phyloP scores from a whole-genome alignment of 2,797 vertebrate species.

The Nannoperca australis region DNA sequence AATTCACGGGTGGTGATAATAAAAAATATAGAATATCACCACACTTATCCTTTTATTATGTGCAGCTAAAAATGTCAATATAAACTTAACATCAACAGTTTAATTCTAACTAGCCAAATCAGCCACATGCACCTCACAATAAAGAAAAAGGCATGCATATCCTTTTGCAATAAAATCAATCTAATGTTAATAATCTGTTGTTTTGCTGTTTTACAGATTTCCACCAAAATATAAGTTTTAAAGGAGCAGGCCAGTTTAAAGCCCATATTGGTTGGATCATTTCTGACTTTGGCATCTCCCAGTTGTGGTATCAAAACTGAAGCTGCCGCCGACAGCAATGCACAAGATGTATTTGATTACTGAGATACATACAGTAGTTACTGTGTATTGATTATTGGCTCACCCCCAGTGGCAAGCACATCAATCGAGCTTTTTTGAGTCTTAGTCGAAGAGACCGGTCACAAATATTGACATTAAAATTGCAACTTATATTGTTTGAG shows the following conservation, averaged over 20 bases:
- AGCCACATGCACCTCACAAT: background rate
- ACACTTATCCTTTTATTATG: background rate
- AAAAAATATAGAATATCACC: background rate
- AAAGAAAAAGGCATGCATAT: background rate
- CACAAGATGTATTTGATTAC: background rate
- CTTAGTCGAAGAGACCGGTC: conserved; percentile 2
- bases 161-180: background rate
- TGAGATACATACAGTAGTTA: conserved; percentile 14
- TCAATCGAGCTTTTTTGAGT: conserved; percentile 19
- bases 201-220: background rate
- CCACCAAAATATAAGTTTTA: background rate
- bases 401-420: conserved; percentile 19
- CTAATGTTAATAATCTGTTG: background rate
- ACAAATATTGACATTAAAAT: conserved; percentile 1
- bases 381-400: conserved; percentile 36
- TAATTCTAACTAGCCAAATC: background rate
- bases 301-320: background rate
- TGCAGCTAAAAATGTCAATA: background rate
- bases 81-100: background rate
- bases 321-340: background rate
- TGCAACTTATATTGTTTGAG: background rate
- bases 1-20: background rate
- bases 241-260: background rate
- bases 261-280: background rate
- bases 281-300: background rate